phyloP scores from a whole-genome alignment of 2,888 invertebrate genomes.

The Drosophila aldrichi region DNA sequence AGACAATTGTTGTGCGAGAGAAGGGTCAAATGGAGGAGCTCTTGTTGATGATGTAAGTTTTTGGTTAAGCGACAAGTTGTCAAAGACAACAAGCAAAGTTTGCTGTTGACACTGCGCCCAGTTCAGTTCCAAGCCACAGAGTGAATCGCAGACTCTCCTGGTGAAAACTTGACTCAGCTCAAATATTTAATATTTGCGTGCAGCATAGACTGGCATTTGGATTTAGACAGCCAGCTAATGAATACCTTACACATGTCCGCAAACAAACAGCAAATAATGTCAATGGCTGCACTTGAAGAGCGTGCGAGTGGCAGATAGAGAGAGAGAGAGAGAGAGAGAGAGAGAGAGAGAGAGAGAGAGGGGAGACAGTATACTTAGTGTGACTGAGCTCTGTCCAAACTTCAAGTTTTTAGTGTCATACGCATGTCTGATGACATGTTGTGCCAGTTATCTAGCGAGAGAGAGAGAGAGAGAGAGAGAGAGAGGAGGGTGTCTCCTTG shows the following conservation, averaged over 20 bases:
- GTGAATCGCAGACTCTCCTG: slow-evolving; percentile 14
- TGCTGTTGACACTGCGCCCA: slow-evolving; percentile 65
- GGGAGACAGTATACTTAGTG: slow-evolving; percentile 6
- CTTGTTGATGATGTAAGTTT: slow-evolving; percentile 53
- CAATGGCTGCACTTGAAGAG: slow-evolving; percentile 54
- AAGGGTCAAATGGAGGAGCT: slow-evolving; percentile 36
- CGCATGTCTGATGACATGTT: slow-evolving; percentile 53
- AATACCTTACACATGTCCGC: slow-evolving; percentile 78
- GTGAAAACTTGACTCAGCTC: slow-evolving; percentile 72
- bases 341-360: not conserved
- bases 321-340: no score
- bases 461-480: no score
- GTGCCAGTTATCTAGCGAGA: slow-evolving; percentile 60
- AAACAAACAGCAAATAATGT: slow-evolving; percentile 78
- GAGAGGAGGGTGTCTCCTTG: slow-evolving; percentile 35
- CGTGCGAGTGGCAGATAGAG: not conserved
- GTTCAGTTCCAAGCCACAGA: slow-evolving; percentile 3
- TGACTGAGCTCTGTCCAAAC: slow-evolving; percentile 44
- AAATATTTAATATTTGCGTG: slow-evolving; percentile 77
- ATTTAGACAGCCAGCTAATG: slow-evolving; percentile 75
- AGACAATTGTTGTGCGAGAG: slow-evolving; percentile 38
- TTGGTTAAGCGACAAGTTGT: slow-evolving; percentile 48
- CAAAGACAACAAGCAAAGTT: slow-evolving; percentile 11
- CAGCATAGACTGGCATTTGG: slow-evolving; percentile 64
- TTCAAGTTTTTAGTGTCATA: slow-evolving; percentile 52